These are phyloP conservation scores for Lucifuga dentata DNA, from an alignment of 2,113 vertebrate genomes.

Conservation along the genomic window DNA sequence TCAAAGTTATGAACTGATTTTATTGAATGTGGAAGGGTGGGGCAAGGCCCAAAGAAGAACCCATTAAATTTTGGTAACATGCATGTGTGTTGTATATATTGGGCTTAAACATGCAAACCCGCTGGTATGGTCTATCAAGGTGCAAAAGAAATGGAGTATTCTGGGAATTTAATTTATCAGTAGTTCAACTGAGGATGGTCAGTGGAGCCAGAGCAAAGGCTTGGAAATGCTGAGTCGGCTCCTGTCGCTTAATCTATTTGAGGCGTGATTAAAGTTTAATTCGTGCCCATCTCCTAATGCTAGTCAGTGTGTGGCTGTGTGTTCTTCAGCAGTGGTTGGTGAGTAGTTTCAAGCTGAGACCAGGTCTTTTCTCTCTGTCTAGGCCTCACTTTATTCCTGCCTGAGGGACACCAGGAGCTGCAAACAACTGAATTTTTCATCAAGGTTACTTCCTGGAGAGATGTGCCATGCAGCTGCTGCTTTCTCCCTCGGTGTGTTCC, in stretches of 20 bases:
- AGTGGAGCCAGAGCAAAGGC: conserved; percentile 86
- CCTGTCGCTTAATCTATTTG: conserved; percentile 84
- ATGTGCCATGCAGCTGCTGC: conserved; percentile 73
- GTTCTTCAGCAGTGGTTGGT: conserved; percentile 60
- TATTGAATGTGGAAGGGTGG: too few relatives aligned
- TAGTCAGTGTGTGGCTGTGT: conserved; percentile 41
- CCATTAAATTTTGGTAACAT: too few relatives aligned
- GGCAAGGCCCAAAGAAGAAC: too few relatives aligned
- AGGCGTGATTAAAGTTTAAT: conserved; percentile 93
- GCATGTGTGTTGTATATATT: too few relatives aligned
- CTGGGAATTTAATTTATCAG: conserved; percentile 58
- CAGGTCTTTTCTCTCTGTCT: conserved; percentile 78
- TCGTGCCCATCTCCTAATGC: conserved; percentile 82
- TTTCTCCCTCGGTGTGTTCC: conserved; percentile 63
- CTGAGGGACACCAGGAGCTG: conserved; percentile 80
- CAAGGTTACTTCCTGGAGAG: conserved; percentile 83
- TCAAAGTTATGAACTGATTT: too few relatives aligned
- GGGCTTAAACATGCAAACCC: too few relatives aligned
- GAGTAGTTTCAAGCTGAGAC: conserved; percentile 79
- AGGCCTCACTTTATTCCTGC: conserved; percentile 83
- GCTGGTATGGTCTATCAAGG: too few relatives aligned
- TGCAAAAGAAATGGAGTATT: conserved; percentile 45
- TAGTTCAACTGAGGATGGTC: conserved; percentile 79
- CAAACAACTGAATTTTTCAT: conserved; percentile 87
- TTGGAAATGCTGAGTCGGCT: conserved; percentile 92